A percentile compares a stretch with the other conserved stretches of the same genome.
These are phyloP conservation scores for Portevinia maculata DNA, from an alignment of 2,888 invertebrate genomes.

Conservation along the genomic window DNA sequence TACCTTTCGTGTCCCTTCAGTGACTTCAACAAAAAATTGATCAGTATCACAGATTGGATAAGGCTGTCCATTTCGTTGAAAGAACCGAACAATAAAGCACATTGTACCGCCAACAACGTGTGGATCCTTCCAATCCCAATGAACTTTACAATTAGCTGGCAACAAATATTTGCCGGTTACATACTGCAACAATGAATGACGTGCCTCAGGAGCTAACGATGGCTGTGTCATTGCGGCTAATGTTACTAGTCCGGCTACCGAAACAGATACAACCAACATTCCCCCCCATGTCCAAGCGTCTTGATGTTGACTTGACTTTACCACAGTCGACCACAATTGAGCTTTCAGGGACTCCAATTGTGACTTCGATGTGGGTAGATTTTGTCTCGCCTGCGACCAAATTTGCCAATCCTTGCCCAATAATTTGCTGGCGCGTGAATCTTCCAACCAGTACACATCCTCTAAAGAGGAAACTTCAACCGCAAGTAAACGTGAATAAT, in stretches of 20 bases:
- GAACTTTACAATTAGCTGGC: constrained; percentile 91
- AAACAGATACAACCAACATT: constrained; percentile 95
- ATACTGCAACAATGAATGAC: constrained; percentile 94
- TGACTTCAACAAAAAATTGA: constrained; percentile 93
- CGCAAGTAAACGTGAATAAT: constrained; percentile 89
- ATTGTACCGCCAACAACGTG: constrained; percentile 95
- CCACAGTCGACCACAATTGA: constrained; percentile 93
- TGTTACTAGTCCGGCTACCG: constrained; percentile 94
- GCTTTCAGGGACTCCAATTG: constrained; percentile 90
- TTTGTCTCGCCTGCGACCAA: constrained; percentile 92
- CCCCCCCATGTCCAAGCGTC: constrained; percentile 97
- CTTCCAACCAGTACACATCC: constrained; percentile 95
- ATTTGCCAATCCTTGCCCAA: constrained; percentile 91
- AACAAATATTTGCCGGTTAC: constrained; percentile 95
- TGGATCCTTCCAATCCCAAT: constrained; percentile 96
- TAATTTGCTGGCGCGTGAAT: constrained; percentile 89
- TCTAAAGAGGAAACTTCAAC: constrained; percentile 93
- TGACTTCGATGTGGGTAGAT: constrained; percentile 91
- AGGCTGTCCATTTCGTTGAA: constrained; percentile 95
- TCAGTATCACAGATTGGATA: constrained; percentile 97
- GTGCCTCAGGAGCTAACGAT: constrained; percentile 94
- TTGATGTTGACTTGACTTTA: constrained; percentile 92
- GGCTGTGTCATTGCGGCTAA: constrained; percentile 96
- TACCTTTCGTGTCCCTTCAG: constrained; percentile 91
- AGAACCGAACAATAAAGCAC: constrained; percentile 95